phyloP scores from a whole-genome alignment of 2,797 vertebrate species.

The Clarias fuscus region DNA sequence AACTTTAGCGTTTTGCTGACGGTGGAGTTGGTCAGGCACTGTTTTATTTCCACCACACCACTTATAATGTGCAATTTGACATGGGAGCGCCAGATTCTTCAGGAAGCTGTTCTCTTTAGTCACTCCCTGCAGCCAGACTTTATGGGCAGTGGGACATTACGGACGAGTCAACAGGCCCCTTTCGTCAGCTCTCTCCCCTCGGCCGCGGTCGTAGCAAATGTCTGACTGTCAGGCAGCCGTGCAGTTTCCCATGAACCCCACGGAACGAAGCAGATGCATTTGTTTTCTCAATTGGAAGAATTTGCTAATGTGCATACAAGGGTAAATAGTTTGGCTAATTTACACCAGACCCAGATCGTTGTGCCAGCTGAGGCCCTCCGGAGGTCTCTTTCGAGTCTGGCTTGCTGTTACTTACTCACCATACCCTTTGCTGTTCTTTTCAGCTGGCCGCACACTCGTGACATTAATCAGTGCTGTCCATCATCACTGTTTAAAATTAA shows the following conservation, averaged over 20 bases:
- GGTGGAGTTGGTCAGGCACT: neutral
- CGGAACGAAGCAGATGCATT: constrained; percentile 71
- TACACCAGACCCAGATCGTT: constrained; percentile 60
- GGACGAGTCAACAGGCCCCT: constrained; percentile 43
- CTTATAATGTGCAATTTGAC: constrained; percentile 5
- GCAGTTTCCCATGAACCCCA: constrained; percentile 68
- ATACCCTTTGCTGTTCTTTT: constrained; percentile 4
- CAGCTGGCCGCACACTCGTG: neutral
- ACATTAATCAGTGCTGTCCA: constrained; percentile 19
- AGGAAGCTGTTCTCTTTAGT: constrained; percentile 20
- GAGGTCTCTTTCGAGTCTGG: constrained; percentile 3
- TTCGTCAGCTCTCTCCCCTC: constrained; percentile 49
- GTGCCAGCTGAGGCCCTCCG: constrained; percentile 62
- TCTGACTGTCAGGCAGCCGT: constrained; percentile 70
- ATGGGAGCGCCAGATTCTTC: constrained; percentile 10
- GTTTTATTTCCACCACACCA: constrained; percentile 14
- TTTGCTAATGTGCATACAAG: constrained; percentile 70
- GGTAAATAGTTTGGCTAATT: constrained; percentile 74
- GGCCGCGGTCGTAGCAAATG: constrained; percentile 65
- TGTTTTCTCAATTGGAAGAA: constrained; percentile 74
- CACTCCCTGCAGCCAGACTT: constrained; percentile 25
- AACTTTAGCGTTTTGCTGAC: neutral
- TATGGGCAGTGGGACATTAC: constrained; percentile 35
- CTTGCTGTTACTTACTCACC: neutral
- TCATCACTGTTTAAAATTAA: constrained; percentile 1